Percentiles rank a stretch among this genome's conserved stretches.
These are phyloP conservation scores for Oncorhynchus nerka DNA, from an alignment of 2,113 vertebrate genomes.

Conservation along the genomic window DNA sequence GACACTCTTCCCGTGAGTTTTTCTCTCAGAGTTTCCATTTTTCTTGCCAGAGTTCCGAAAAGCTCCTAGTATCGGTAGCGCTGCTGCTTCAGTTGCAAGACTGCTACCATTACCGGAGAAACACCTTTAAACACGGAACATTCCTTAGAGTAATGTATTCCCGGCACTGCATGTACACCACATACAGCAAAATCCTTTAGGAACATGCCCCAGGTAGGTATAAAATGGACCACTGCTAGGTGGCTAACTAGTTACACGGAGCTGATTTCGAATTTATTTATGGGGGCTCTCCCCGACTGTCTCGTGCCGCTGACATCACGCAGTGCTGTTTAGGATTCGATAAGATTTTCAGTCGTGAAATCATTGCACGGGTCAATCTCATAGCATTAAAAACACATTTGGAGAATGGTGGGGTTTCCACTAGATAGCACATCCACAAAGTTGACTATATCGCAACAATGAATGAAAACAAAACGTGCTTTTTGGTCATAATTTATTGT, in stretches of 20 bases:
- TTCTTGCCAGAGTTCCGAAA: too few relatives aligned
- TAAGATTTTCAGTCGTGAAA: not conserved
- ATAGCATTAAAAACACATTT: conserved; percentile 31
- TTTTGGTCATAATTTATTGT: too few relatives aligned
- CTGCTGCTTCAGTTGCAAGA: too few relatives aligned
- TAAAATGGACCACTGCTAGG: not conserved
- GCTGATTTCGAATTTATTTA: conserved; percentile 10
- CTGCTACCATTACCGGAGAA: too few relatives aligned
- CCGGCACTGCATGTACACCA: conserved; percentile 12
- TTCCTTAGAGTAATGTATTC: conserved; percentile 62
- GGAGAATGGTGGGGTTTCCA: conserved; percentile 1
- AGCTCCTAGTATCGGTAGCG: too few relatives aligned
- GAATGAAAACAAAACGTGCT: too few relatives aligned
- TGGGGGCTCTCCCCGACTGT: not conserved
- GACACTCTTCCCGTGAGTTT: too few relatives aligned
- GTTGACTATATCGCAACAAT: too few relatives aligned
- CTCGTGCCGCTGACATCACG: not conserved
- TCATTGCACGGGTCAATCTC: conserved; percentile 6
- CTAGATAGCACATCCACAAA: too few relatives aligned
- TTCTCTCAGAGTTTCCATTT: too few relatives aligned
- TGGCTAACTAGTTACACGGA: not conserved
- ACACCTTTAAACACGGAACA: too few relatives aligned
- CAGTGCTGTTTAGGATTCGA: not conserved
- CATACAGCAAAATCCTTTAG: not conserved
- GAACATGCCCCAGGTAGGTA: not conserved